phyloP scores from a whole-genome alignment of 1,140 invertebrate genomes.

The Orius insidiosus region DNA sequence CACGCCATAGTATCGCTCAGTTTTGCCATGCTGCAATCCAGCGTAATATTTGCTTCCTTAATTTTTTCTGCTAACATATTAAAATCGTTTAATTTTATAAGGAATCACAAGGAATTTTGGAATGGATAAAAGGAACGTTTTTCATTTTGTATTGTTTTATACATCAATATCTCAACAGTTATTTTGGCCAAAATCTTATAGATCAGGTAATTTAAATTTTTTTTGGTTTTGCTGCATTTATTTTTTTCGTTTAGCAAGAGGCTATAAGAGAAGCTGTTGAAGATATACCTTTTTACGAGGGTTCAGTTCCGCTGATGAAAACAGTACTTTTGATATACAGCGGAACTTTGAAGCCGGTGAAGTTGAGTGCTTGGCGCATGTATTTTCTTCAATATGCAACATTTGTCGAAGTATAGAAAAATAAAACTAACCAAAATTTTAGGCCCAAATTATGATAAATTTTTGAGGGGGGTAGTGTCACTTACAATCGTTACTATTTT shows the following conservation, averaged over 20 bases:
- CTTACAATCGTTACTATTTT: not conserved
- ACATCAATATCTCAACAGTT: constrained; percentile 13
- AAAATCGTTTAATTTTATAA: constrained; percentile 2
- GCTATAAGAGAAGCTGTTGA: not conserved
- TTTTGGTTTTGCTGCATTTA: not conserved
- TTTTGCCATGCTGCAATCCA: constrained; percentile 7
- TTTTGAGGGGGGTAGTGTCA: not conserved
- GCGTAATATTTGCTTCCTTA: too few species aligned
- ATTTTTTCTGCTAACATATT: not conserved
- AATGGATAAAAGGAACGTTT: constrained; percentile 5
- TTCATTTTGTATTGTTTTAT: constrained; percentile 8
- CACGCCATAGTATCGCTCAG: constrained; percentile 13
- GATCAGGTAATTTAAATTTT: constrained; percentile 9
- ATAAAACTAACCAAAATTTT: not conserved
- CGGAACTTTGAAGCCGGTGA: not conserved
- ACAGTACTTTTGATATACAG: not conserved
- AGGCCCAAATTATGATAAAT: not conserved
- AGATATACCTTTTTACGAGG: constrained; percentile 1
- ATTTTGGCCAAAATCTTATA: constrained; percentile 10
- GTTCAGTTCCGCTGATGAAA: not conserved
- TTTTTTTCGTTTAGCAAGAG: constrained; percentile 7
- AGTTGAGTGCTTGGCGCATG: constrained; percentile 6
- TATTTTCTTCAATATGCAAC: constrained; percentile 10
- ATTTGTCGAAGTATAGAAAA: constrained; percentile 7
- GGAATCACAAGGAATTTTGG: constrained; percentile 10